Base-by-base conservation (phyloP, 2,113 vertebrate species). In the Chlamydotis undulata region DNA sequence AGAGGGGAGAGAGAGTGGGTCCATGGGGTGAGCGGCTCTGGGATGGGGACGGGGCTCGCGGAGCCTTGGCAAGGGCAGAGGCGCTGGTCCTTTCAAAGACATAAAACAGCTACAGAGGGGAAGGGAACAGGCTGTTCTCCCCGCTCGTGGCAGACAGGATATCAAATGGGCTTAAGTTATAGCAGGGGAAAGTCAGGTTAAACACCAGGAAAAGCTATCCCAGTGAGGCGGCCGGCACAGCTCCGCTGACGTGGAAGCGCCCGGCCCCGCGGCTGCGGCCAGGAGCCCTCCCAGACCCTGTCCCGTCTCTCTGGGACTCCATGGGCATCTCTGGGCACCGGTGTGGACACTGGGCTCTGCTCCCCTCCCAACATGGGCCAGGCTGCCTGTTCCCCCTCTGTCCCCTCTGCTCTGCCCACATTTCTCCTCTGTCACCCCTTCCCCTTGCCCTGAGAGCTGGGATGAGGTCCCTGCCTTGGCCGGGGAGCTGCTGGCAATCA, bases 61-160 rank as follows among this genome's bases (percentile, higher is more conserved):
- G 69, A 89, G 57, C 87, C 56, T 96, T 87, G 83, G 80, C 73
- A 83, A 67, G 49, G 84, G 61, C 81, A 64, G 87, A 39, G 0
- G 4, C 82, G 53, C 65, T 57, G 94, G 87, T 85, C 77, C 61
- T 96, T 87, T 89, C 87, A 82, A 64, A 93, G 93, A 93, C 10
- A 24, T 91, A 79, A 95, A 96, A 78, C 89, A 95, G 61, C 49
- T 91, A 64, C 49, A 22, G 78, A 89, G 57, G 50, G 67, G 87
- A 97, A 96, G 41, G 63, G 96, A 97, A 96, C 95, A 95, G 74
- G 45, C 77, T 96, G 94, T 96, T 96, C 95, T 96, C 47, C 67
- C 43, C 0, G 13, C 74, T 84, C 3, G 19, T 91, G 91, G 87
- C 81, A 91, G 95, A 49, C 74, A 89, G 89, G 76, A 93, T 92